A percentile compares a stretch with the other conserved stretches of the same genome.
Conservation (phyloP, 1,140 invertebrate species). For the Solen grandis region DNA sequence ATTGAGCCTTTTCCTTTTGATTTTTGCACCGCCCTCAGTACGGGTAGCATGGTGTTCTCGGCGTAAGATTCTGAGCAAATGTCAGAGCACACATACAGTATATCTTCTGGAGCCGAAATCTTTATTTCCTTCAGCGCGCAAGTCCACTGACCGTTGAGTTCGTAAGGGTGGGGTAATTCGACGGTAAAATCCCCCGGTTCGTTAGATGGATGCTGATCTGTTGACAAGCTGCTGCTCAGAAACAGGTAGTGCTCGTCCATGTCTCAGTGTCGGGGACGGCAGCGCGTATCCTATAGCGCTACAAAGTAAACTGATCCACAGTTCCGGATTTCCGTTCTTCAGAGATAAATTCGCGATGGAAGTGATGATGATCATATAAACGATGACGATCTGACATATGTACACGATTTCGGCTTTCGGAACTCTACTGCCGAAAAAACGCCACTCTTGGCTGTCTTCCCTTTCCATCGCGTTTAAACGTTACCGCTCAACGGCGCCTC, state of each 20-base stretch:
- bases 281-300: constrained; percentile 1
- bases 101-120: constrained; percentile 1
- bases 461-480: not conserved
- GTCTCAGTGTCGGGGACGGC: not conserved
- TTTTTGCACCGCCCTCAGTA: not conserved
- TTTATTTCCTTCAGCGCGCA: constrained; percentile 10
- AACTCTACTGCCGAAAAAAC: constrained; percentile 16
- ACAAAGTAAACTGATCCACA: constrained; percentile 27
- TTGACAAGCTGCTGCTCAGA: constrained; percentile 4
- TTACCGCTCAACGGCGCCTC: too few species aligned
- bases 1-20: not conserved
- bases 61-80: constrained; percentile 20
- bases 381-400: constrained; percentile 23
- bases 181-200: constrained; percentile 1
- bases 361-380: constrained; percentile 29
- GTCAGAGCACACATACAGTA: constrained; percentile 27
- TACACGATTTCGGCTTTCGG: constrained; percentile 4
- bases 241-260: constrained; percentile 5
- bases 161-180: constrained; percentile 6
- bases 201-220: constrained; percentile 4
- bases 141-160: not conserved
- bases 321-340: constrained; percentile 19
- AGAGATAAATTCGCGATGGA: constrained; percentile 18
- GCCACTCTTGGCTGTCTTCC: constrained; percentile 10
- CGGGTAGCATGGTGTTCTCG: constrained; percentile 17